These are phyloP conservation scores for Pyxicephalus adspersus DNA, from an alignment of 2,113 vertebrate species.

Conservation along the genomic window DNA sequence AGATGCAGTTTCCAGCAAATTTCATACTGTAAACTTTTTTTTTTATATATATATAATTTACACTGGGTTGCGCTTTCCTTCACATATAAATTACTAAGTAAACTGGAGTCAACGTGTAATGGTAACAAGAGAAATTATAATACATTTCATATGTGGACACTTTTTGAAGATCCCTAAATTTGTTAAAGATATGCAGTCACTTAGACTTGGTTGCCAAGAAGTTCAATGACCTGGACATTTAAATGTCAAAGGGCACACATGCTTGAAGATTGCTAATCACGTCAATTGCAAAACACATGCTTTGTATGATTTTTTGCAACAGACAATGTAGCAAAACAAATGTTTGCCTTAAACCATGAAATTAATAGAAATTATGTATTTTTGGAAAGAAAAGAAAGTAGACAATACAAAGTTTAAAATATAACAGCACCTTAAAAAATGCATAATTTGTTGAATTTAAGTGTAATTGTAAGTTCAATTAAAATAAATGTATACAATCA, in stretches of 20 bases:
- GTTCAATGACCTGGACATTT: constrained; percentile 2
- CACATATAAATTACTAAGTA: neutral
- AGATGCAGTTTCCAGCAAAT: neutral
- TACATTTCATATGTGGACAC: neutral
- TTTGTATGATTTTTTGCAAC: too few species aligned
- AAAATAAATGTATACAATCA: too few species aligned
- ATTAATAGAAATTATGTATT: too few species aligned
- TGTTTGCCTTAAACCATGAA: too few species aligned
- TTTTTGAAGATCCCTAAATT: neutral
- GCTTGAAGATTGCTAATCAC: constrained; percentile 6
- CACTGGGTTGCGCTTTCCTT: neutral
- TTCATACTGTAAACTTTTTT: neutral
- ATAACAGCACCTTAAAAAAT: neutral
- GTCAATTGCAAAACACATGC: neutral
- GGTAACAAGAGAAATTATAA: neutral
- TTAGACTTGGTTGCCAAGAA: neutral
- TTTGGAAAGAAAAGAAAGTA: too few species aligned
- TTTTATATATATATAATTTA: neutral
- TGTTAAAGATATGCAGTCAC: neutral
- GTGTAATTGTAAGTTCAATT: too few species aligned
- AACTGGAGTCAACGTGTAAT: too few species aligned
- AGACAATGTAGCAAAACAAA: too few species aligned
- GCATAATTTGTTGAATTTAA: too few species aligned
- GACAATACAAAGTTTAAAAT: too few species aligned
- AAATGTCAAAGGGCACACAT: constrained; percentile 37